Conservation (phyloP, 23 tunicate genomes). For the Oikopleura dioica region DNA sequence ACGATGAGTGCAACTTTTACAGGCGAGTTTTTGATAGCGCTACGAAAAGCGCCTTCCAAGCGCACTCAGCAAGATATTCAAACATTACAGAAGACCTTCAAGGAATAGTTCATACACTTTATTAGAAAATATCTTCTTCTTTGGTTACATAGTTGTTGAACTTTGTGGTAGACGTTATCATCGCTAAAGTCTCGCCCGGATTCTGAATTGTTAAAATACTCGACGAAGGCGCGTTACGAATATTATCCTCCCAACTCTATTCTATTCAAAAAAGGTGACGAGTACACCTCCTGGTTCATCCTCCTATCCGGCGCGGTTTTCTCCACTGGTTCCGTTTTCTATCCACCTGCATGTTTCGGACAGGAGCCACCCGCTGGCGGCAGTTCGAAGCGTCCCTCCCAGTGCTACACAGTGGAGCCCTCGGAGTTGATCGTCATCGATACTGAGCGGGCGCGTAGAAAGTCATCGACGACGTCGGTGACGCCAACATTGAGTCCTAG, state of each 20-base stretch:
- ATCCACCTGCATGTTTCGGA: conserved; percentile 37
- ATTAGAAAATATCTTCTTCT: not conserved
- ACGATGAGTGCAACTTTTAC: no score
- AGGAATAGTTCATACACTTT: not conserved
- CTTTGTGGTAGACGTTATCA: no score
- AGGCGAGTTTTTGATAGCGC: not conserved
- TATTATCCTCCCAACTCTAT: conserved; percentile 3
- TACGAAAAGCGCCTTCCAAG: conserved; percentile 7
- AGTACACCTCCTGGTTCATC: conserved; percentile 64
- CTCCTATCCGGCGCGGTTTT: conserved; percentile 74
- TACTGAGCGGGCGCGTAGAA: no score
- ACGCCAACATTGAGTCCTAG: not conserved
- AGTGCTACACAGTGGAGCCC: not conserved
- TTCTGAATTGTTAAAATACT: not conserved
- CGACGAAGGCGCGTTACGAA: conserved; percentile 10
- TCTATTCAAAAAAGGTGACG: conserved; percentile 24
- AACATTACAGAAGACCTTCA: not conserved
- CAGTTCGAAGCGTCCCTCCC: not conserved
- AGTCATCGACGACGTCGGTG: not conserved
- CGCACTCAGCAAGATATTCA: not conserved
- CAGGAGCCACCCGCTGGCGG: not conserved
- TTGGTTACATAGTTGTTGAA: not conserved
- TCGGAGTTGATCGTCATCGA: not conserved
- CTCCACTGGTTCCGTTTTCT: conserved; percentile 57
- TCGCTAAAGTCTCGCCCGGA: not conserved